Evolutionary conservation across 2,797 vertebrate genomes (phyloP).

Genomic region (Zalophus californianus): DNA sequence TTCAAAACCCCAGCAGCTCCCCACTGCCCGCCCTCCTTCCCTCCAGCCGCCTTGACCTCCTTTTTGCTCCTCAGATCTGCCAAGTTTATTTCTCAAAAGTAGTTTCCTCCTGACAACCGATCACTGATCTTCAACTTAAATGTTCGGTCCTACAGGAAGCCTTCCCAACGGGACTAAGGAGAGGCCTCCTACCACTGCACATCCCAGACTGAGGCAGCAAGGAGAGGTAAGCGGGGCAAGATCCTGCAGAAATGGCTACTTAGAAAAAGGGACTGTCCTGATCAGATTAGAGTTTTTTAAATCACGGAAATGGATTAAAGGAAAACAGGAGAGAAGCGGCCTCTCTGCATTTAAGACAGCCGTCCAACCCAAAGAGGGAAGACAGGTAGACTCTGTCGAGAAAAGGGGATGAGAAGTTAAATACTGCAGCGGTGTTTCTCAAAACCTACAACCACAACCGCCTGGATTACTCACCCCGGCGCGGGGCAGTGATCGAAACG

Average conservation of each 20-base stretch:
- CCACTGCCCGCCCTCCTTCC: not conserved
- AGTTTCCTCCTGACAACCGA: not conserved
- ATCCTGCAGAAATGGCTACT: not conserved
- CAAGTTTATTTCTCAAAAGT: not conserved
- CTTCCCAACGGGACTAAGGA: not conserved
- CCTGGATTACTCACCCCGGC: no score
- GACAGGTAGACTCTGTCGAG: fast-evolving
- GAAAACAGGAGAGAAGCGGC: not conserved
- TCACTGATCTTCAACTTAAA: not conserved
- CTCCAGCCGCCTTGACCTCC: not conserved
- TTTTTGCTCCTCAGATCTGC: not conserved
- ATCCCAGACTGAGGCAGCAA: not conserved
- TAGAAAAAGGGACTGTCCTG: not conserved
- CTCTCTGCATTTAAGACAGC: not conserved
- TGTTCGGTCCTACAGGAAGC: not conserved
- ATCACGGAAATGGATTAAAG: not conserved
- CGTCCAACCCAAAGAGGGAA: not conserved
- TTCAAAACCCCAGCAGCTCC: not conserved
- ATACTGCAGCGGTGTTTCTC: not conserved
- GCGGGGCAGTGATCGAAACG: not conserved
- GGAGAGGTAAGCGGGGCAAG: not conserved
- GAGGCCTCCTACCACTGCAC: not conserved
- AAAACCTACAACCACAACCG: not conserved
- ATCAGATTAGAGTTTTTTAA: not conserved
- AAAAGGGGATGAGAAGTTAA: no score